Conservation (phyloP, 1,140 invertebrate species). For the Papilio xuthus region DNA sequence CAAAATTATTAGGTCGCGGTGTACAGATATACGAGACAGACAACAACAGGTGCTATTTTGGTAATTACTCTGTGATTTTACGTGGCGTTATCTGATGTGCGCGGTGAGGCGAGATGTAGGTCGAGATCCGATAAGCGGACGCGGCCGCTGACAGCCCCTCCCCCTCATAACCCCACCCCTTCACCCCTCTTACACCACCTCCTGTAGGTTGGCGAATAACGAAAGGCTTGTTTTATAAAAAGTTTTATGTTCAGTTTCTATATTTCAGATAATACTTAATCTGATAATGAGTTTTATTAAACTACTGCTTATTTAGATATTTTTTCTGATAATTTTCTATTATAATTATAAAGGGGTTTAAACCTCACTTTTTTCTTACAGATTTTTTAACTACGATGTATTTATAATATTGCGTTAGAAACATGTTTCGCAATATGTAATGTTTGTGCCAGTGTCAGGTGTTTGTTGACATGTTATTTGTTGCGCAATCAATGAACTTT, state of each 20-base stretch:
- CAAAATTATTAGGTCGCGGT: background rate
- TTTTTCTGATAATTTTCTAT: no score
- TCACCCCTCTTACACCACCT: background rate
- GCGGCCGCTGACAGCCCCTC: background rate
- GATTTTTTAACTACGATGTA: background rate
- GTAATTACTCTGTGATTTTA: constrained; percentile 17
- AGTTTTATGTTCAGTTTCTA: background rate
- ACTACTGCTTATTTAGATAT: no score
- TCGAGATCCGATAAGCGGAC: constrained; percentile 23
- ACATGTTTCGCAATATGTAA: background rate
- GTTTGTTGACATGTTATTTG: background rate
- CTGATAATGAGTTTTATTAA: no score
- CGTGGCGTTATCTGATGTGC: background rate
- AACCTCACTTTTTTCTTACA: no score
- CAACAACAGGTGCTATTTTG: constrained; percentile 10
- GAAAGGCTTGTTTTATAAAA: background rate
- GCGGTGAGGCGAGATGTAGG: constrained; percentile 7
- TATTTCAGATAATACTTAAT: no score
- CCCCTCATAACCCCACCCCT: background rate
- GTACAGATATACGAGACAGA: background rate
- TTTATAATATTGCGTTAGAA: background rate
- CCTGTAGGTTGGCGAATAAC: background rate
- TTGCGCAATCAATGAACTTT: constrained; percentile 8
- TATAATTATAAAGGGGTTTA: no score
- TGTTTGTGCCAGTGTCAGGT: constrained; percentile 16